Evolutionary conservation across 2,888 invertebrate genomes (phyloP).

Genomic region (Disparrhopalites patrizii): DNA sequence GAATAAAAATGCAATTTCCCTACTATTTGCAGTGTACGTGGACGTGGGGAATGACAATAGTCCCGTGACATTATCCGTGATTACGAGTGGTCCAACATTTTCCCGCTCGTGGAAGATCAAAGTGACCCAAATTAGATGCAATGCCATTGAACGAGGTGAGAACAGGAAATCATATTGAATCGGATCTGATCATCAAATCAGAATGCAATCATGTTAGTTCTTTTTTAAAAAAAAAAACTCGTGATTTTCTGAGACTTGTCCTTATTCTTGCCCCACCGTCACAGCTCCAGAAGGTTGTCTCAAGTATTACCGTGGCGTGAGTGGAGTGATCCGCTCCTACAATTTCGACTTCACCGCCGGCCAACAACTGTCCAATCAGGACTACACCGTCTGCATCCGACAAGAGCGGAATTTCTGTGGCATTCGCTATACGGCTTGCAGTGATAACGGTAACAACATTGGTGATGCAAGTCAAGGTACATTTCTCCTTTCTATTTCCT

Average conservation of each 20-base stretch:
- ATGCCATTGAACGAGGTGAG: slow-evolving; percentile 65
- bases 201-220: no score
- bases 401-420: slow-evolving; percentile 83
- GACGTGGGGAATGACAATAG: slow-evolving; percentile 62
- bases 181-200: no score
- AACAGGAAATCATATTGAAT: no score
- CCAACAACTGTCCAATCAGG: slow-evolving; percentile 78
- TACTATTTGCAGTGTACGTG: background rate
- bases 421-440: slow-evolving; percentile 73
- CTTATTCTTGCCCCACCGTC: background rate
- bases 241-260: no score
- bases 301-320: slow-evolving; percentile 75
- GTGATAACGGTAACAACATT: slow-evolving; percentile 59
- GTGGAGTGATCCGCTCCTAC: slow-evolving; percentile 75
- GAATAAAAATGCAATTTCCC: background rate
- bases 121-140: slow-evolving; percentile 74
- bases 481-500: background rate
- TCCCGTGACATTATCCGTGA: slow-evolving; percentile 74
- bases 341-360: slow-evolving; percentile 75
- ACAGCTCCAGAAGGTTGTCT: slow-evolving; percentile 70
- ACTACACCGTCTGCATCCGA: slow-evolving; percentile 79
- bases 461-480: background rate
- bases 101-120: slow-evolving; percentile 76
- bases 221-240: no score
- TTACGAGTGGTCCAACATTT: slow-evolving; percentile 71